phyloP scores from a whole-genome alignment of 2,797 vertebrate species.

The Margarornis squamiger region DNA sequence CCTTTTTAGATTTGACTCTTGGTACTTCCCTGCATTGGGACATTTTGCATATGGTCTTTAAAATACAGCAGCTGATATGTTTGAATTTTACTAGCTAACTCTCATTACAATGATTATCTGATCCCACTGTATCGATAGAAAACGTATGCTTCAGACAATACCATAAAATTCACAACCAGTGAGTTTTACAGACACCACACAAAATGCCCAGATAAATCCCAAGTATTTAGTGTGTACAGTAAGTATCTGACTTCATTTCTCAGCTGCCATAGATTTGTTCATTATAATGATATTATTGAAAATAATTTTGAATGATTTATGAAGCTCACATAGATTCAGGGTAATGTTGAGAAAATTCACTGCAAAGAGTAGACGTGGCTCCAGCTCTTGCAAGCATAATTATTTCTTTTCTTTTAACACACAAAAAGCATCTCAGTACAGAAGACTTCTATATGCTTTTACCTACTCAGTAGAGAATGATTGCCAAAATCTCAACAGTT shows the following conservation, averaged over 20 bases:
- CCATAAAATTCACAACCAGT: slow-evolving; percentile 11
- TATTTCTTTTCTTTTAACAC: not conserved
- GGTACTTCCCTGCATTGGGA: not conserved
- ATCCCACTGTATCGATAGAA: slow-evolving; percentile 20
- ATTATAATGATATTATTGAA: not conserved
- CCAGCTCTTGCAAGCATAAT: not conserved
- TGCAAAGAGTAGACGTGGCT: not conserved
- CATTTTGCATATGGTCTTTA: not conserved
- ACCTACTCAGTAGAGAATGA: not conserved
- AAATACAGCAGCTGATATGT: not conserved
- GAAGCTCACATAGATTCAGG: not conserved
- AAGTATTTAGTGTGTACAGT: not conserved
- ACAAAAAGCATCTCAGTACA: not conserved
- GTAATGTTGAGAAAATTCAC: not conserved
- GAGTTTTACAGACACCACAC: slow-evolving; percentile 15
- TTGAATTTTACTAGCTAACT: slow-evolving; percentile 3
- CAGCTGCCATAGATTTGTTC: not conserved
- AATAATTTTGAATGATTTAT: not conserved
- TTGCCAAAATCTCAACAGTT: not conserved
- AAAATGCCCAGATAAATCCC: not conserved
- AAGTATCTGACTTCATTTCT: not conserved
- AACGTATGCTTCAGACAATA: not conserved
- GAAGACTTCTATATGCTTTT: not conserved
- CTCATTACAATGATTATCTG: slow-evolving; percentile 1
- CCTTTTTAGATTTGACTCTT: not conserved